phyloP scores from a whole-genome alignment of 1,140 invertebrate genomes.

The Tetranychus urticae region DNA sequence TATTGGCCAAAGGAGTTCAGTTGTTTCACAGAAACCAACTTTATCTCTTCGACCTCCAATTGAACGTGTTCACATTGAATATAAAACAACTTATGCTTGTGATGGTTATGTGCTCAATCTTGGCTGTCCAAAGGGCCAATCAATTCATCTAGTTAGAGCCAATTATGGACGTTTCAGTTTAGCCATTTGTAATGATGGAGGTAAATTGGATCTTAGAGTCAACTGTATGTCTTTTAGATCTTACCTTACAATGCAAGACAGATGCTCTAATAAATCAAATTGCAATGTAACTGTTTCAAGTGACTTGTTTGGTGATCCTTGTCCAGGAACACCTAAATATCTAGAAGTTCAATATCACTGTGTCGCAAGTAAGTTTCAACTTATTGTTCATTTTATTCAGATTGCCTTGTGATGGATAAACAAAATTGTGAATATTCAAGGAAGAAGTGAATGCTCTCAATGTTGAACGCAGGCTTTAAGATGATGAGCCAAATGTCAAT shows the following conservation, averaged over 20 bases:
- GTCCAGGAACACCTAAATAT: constrained; percentile 79
- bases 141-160: constrained; percentile 73
- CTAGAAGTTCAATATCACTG: constrained; percentile 83
- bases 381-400: too few relatives aligned
- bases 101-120: constrained; percentile 70
- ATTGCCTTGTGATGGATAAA: too few relatives aligned
- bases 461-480: too few relatives aligned
- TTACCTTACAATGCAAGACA: constrained; percentile 22
- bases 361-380: background rate
- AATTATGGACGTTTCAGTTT: constrained; percentile 90
- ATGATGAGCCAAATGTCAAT: too few relatives aligned
- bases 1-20: too few relatives aligned
- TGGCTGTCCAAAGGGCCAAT: constrained; percentile 55
- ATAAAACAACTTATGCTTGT: constrained; percentile 76
- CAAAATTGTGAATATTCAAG: too few relatives aligned
- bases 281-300: constrained; percentile 20
- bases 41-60: too few relatives aligned
- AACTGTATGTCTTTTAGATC: constrained; percentile 63
- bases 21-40: too few relatives aligned
- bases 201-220: constrained; percentile 80
- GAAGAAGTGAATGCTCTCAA: too few relatives aligned
- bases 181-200: constrained; percentile 84
- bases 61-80: constrained; percentile 17
- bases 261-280: constrained; percentile 6
- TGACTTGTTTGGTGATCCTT: constrained; percentile 45